These are phyloP conservation scores for Zapornia atra DNA, from an alignment of 2,113 vertebrate species.

Conservation along the genomic window DNA sequence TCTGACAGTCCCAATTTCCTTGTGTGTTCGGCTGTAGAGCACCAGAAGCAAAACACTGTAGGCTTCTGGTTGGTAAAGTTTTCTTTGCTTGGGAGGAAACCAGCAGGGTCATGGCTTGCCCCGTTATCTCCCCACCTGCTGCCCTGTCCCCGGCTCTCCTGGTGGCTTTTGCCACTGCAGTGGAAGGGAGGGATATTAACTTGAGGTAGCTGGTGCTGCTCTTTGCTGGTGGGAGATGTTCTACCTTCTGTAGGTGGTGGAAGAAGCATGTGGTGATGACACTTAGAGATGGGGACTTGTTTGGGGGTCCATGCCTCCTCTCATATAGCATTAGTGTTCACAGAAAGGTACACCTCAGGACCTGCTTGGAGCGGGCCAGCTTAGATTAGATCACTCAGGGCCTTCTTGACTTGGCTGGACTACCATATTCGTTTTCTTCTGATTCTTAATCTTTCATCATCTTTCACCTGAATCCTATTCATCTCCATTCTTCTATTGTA, in stretches of 20 bases:
- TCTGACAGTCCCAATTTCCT: slow-evolving; percentile 36
- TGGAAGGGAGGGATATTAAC: background rate
- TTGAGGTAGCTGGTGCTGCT: background rate
- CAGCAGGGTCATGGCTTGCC: background rate
- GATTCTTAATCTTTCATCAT: background rate
- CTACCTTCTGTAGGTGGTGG: background rate
- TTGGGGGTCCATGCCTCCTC: background rate
- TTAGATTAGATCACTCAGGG: background rate
- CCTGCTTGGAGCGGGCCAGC: background rate
- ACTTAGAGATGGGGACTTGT: background rate
- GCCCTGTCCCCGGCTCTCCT: background rate
- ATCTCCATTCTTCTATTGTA: background rate
- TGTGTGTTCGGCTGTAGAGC: background rate
- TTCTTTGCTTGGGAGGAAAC: background rate
- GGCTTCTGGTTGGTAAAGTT: background rate
- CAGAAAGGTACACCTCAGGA: background rate
- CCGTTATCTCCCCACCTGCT: background rate
- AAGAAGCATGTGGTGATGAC: background rate
- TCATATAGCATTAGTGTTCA: background rate
- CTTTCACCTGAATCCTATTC: background rate
- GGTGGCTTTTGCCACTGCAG: background rate
- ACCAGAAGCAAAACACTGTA: background rate
- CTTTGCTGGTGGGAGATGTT: background rate
- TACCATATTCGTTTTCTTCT: background rate
- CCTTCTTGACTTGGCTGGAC: background rate